Evolutionary conservation across 64 coral and sea anemone genomes (phyloP).

Genomic region (Astreopora myriophthalma): DNA sequence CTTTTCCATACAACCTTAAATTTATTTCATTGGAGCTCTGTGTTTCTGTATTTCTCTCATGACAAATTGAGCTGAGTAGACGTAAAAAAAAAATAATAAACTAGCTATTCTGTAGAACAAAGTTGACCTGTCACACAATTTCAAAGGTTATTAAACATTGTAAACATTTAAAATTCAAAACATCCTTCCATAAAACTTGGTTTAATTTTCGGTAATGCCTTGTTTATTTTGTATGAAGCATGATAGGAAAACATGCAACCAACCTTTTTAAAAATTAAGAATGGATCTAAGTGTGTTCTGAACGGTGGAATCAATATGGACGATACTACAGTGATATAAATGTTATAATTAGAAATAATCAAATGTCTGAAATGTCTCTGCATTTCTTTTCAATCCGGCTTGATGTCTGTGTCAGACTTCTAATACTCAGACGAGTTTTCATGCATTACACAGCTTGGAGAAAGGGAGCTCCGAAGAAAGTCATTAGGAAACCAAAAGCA

Average conservation of each 20-base stretch:
- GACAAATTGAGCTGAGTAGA: no score
- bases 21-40: neutral
- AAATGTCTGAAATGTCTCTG: neutral
- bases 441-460: conserved; percentile 76
- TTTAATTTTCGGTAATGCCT: neutral
- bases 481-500: conserved; percentile 84
- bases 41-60: neutral
- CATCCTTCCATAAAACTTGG: neutral
- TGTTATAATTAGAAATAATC: neutral
- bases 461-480: conserved; percentile 82
- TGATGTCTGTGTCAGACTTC: neutral
- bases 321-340: no score
- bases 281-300: no score
- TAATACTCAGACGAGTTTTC: conserved; percentile 41
- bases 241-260: neutral
- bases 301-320: no score
- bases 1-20: neutral
- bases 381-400: neutral
- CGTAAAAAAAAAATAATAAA: neutral
- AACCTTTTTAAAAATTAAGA: no score
- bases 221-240: neutral
- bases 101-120: conserved; percentile 12
- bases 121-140: conserved; percentile 49
- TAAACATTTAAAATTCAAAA: neutral
- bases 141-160: neutral